Evolutionary conservation across 2,797 vertebrate species (phyloP).

Genomic region (Somateria mollissima): DNA sequence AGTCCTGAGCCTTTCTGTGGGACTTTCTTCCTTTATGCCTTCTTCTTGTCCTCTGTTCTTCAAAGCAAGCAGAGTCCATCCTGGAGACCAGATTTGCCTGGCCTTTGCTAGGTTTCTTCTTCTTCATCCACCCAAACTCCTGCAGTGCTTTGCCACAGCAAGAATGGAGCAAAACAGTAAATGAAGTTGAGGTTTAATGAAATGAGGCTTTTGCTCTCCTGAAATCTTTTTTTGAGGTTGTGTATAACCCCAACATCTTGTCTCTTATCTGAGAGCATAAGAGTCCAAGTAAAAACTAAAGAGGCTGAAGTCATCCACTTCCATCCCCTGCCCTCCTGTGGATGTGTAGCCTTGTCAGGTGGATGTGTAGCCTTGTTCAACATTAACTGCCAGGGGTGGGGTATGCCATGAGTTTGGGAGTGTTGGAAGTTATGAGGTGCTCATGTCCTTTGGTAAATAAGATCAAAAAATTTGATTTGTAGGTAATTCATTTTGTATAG

Average conservation of each 20-base stretch:
- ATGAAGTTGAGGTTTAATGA: not conserved
- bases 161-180: not conserved
- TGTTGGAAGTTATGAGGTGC: not conserved
- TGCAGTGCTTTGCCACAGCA: not conserved
- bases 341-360: too few relatives aligned
- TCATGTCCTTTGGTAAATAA: not conserved
- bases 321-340: not conserved
- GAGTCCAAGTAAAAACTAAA: fast-evolving
- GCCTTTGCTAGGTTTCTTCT: not conserved
- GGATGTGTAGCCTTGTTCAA: not conserved
- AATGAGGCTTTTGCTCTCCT: not conserved
- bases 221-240: not conserved
- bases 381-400: too few relatives aligned
- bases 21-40: not conserved
- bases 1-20: not conserved
- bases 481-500: not conserved
- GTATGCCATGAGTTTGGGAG: not conserved
- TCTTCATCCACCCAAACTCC: not conserved
- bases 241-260: not conserved
- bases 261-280: not conserved
- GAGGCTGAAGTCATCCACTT: not conserved
- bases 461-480: not conserved
- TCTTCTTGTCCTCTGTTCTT: not conserved
- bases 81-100: not conserved
- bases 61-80: not conserved